These are phyloP conservation scores for Menura novaehollandiae DNA, from an alignment of 2,113 vertebrate genomes.

Conservation along the genomic window DNA sequence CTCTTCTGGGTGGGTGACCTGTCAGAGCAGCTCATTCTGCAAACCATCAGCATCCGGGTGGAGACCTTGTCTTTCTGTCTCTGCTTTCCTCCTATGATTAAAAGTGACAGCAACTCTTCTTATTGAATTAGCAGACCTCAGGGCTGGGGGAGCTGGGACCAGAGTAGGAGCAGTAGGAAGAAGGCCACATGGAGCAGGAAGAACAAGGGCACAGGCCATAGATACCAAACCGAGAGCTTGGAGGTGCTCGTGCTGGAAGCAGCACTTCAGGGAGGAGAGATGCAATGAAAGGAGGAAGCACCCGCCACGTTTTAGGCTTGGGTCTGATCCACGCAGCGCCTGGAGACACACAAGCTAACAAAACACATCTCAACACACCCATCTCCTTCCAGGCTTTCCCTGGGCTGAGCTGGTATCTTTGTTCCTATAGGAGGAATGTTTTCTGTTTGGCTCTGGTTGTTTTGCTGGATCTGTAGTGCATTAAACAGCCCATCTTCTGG, in stretches of 20 bases:
- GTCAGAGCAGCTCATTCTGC: not conserved
- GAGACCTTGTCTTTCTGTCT: not conserved
- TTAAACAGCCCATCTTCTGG: constrained; percentile 52
- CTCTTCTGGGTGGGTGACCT: not conserved
- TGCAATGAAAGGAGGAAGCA: not conserved
- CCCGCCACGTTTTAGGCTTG: rapidly evolving
- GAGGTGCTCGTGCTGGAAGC: not conserved
- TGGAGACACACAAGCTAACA: not conserved
- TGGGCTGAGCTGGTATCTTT: not conserved
- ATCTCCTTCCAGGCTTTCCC: not conserved
- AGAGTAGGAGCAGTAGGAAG: not conserved
- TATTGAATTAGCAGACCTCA: not conserved
- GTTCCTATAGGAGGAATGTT: not conserved
- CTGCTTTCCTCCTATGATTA: not conserved
- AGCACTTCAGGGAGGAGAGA: not conserved
- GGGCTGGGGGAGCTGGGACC: not conserved
- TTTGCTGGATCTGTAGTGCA: constrained; percentile 22
- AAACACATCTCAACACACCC: not conserved
- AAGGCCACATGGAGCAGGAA: not conserved
- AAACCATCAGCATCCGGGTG: not conserved
- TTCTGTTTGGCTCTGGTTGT: not conserved
- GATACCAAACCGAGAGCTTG: not conserved
- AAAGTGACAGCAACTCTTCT: not conserved
- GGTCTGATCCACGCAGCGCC: not conserved
- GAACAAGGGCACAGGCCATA: not conserved